Percentiles rank a stretch among this genome's conserved stretches.
Conservation (phyloP, 2,113 vertebrate species). For the Electrona antarctica region DNA sequence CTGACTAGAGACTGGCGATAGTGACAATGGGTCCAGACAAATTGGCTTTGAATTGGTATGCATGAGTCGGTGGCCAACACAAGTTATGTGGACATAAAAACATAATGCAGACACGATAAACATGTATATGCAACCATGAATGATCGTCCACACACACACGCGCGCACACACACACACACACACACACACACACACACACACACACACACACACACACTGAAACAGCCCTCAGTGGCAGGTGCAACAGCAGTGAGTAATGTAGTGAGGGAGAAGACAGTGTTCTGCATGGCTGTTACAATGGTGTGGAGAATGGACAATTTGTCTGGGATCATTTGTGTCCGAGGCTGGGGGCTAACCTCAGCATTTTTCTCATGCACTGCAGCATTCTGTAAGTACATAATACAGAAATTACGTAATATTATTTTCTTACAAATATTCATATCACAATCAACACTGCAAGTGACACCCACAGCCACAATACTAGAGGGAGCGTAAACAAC, state of each 20-base stretch:
- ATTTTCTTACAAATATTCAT: too few relatives aligned
- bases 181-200: not conserved
- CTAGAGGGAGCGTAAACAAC: too few relatives aligned
- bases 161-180: not conserved
- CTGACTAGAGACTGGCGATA: constrained; percentile 36
- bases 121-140: not conserved
- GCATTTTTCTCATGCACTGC: constrained; percentile 3
- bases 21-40: constrained; percentile 19
- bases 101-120: not conserved
- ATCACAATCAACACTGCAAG: too few relatives aligned
- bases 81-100: not conserved
- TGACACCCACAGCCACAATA: too few relatives aligned
- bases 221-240: constrained; percentile 48
- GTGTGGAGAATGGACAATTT: constrained; percentile 47
- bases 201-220: constrained; percentile 1
- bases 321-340: constrained; percentile 9
- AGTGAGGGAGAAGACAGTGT: constrained; percentile 48
- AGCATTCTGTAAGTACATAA: too few relatives aligned
- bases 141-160: not conserved
- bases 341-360: not conserved
- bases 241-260: constrained; percentile 52
- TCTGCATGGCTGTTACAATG: constrained; percentile 27
- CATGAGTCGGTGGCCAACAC: too few relatives aligned
- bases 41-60: not conserved
- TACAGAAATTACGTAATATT: too few relatives aligned